phyloP scores from a whole-genome alignment of 2,113 vertebrate species.

The zebrafish (Danio rerio) region GRCz12tu NC_133198.1:35749501-35750000 shows the following conservation, averaged over 20 bases:
- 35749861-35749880: slow-evolving; percentile 55
- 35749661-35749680: no score
- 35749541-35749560: no score
- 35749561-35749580: no score
- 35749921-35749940: slow-evolving; percentile 50
- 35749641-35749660: no score
- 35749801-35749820: slow-evolving; percentile 46
- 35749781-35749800: neutral
- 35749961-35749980: neutral
- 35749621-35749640: no score
- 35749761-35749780: neutral
- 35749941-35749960: slow-evolving; percentile 11
- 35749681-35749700: no score
- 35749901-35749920: slow-evolving; percentile 44
- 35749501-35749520: no score
- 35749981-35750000: neutral
- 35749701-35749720: no score
- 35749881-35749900: slow-evolving; percentile 45
- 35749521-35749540: no score
- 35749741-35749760: neutral
- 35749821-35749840: slow-evolving; percentile 19
- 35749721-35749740: neutral
- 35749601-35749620: no score
- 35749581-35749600: no score
- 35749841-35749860: neutral